Evolutionary conservation across 2,888 invertebrate species (phyloP).

Genomic region (Lysandra bellargus): DNA sequence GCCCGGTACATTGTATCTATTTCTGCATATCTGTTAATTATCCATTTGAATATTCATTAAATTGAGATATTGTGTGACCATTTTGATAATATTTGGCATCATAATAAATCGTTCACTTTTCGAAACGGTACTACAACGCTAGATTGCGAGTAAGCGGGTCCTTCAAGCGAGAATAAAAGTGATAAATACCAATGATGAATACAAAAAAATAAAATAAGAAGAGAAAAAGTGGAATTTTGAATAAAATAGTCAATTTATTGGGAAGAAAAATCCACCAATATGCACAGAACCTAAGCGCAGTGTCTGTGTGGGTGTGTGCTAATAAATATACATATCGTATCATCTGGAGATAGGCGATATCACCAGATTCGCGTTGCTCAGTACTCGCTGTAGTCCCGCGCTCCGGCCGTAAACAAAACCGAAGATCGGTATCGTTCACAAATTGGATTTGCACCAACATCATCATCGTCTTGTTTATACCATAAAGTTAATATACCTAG

Average conservation of each 20-base stretch:
- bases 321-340: conserved; percentile 42
- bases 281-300: conserved; percentile 17
- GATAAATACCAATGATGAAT: too few species aligned
- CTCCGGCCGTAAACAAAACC: conserved; percentile 48
- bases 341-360: conserved; percentile 44
- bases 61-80: conserved; percentile 13
- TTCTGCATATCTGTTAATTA: conserved; percentile 15
- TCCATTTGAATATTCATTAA: not conserved
- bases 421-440: conserved; percentile 46
- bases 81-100: not conserved
- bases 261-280: not conserved
- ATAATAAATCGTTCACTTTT: not conserved
- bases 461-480: not conserved
- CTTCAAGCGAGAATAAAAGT: too few species aligned
- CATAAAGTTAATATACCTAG: too few species aligned
- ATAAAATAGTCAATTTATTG: not conserved
- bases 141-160: too few species aligned
- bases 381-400: conserved; percentile 39
- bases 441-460: conserved; percentile 43
- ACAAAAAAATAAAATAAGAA: too few species aligned
- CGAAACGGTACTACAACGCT: not conserved
- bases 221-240: too few species aligned
- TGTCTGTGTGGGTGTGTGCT: conserved; percentile 42
- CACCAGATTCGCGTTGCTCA: conserved; percentile 48
- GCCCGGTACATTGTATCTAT: not conserved